These are phyloP conservation scores for Gymnoscopelus microlampas DNA, from an alignment of 2,797 vertebrate species.

Conservation along the genomic window DNA sequence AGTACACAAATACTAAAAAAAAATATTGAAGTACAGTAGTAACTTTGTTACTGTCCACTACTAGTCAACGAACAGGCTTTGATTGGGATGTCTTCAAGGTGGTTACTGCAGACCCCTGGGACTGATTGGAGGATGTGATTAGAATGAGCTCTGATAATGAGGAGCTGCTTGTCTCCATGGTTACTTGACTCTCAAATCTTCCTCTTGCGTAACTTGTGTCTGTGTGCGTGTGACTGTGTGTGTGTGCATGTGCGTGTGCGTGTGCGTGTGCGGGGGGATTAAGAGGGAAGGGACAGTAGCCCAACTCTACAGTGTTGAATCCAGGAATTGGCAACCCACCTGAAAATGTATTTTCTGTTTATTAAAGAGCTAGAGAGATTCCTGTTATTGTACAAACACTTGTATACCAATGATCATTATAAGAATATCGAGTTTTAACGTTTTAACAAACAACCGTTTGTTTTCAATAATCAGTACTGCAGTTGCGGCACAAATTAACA, in stretches of 20 bases:
- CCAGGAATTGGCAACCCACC: too few species aligned
- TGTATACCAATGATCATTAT: too few species aligned
- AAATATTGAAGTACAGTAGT: too few species aligned
- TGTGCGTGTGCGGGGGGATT: too few species aligned
- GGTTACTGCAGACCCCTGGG: slow-evolving; percentile 7
- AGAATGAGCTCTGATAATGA: slow-evolving; percentile 37
- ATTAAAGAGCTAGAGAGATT: too few species aligned
- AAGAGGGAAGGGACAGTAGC: not conserved
- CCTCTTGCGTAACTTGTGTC: slow-evolving; percentile 5
- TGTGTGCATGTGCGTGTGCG: slow-evolving; percentile 12
- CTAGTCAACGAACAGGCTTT: slow-evolving; percentile 18
- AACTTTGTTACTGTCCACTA: not conserved
- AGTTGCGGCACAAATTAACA: too few species aligned
- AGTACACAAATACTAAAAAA: too few species aligned
- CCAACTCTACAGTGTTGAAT: not conserved
- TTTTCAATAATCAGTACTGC: too few species aligned
- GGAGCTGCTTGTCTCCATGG: slow-evolving; percentile 55
- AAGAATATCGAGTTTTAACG: too few species aligned
- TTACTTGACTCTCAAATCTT: slow-evolving; percentile 44
- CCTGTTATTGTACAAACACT: too few species aligned
- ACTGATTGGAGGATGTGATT: slow-evolving; percentile 35
- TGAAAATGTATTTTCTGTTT: too few species aligned
- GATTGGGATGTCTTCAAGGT: slow-evolving; percentile 13
- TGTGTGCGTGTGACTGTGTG: slow-evolving; percentile 34
- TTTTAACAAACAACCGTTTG: too few species aligned